These are phyloP conservation scores for Eudorcas thomsonii DNA, from an alignment of 2,113 vertebrate genomes.

Conservation along the genomic window DNA sequence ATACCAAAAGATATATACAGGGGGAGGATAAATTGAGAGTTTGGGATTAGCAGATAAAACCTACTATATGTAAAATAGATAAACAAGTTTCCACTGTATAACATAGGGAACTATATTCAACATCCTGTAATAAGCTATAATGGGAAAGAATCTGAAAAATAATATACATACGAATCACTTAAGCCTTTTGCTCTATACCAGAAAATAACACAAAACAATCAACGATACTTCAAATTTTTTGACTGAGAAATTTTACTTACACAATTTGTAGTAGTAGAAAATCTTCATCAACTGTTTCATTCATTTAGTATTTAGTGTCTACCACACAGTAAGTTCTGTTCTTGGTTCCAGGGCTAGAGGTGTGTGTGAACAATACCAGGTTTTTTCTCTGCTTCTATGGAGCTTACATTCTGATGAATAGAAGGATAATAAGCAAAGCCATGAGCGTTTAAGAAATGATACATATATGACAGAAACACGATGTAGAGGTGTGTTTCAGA, in stretches of 20 bases:
- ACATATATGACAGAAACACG: neutral
- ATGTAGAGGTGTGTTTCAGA: neutral
- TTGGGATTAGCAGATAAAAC: neutral
- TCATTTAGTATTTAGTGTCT: neutral
- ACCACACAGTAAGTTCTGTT: neutral
- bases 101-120: neutral
- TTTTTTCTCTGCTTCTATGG: neutral
- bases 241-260: neutral
- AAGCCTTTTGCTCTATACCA: neutral
- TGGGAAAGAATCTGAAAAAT: neutral
- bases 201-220: neutral
- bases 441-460: neutral
- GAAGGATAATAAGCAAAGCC: neutral
- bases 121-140: neutral
- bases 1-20: neutral
- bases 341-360: neutral
- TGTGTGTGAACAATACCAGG: fast-evolving
- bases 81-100: neutral
- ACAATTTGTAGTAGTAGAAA: neutral
- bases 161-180: neutral
- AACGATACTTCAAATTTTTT: neutral
- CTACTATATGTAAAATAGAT: neutral
- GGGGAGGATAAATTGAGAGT: neutral
- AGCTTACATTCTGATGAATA: neutral
- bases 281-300: neutral